These are phyloP conservation scores for Pyrgilauda ruficollis DNA, from an alignment of 2,113 vertebrate species.

Conservation along the genomic window DNA sequence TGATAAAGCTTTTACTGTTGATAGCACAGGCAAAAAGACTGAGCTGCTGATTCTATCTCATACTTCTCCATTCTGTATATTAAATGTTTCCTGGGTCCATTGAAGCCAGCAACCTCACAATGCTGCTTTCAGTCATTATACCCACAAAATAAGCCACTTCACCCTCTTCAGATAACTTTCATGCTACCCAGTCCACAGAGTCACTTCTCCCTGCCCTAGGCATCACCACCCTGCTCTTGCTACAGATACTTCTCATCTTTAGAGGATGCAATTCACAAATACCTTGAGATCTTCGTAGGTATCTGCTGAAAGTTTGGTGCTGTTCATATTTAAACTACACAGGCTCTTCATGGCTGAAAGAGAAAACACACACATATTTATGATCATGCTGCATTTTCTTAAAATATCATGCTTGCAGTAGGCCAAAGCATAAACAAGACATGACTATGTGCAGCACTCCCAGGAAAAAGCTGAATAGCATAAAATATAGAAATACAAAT, in stretches of 20 bases:
- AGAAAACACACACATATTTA: constrained; percentile 28
- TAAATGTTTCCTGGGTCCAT: background rate
- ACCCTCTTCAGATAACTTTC: background rate
- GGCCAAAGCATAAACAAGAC: constrained; percentile 19
- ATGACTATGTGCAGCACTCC: background rate
- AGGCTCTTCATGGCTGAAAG: constrained; percentile 95
- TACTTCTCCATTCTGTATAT: background rate
- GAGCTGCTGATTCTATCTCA: background rate
- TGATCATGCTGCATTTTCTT: background rate
- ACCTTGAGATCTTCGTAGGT: constrained; percentile 99
- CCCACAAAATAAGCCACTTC: background rate
- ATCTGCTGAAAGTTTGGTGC: constrained; percentile 98
- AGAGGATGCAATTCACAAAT: constrained; percentile 21
- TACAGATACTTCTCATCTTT: background rate
- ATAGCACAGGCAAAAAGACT: background rate
- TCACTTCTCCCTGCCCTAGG: background rate
- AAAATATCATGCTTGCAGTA: background rate
- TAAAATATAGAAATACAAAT: constrained; percentile 51
- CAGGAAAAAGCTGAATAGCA: constrained; percentile 40
- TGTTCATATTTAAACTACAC: constrained; percentile 99
- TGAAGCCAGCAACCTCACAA: background rate
- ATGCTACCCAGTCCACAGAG: background rate
- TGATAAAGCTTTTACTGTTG: background rate
- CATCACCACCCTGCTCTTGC: background rate
- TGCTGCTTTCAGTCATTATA: background rate